Evolutionary conservation across 1,140 invertebrate species (phyloP), one percentile per base, ranked within the genome.

Genomic region (Acromyrmex echinatior): DNA sequence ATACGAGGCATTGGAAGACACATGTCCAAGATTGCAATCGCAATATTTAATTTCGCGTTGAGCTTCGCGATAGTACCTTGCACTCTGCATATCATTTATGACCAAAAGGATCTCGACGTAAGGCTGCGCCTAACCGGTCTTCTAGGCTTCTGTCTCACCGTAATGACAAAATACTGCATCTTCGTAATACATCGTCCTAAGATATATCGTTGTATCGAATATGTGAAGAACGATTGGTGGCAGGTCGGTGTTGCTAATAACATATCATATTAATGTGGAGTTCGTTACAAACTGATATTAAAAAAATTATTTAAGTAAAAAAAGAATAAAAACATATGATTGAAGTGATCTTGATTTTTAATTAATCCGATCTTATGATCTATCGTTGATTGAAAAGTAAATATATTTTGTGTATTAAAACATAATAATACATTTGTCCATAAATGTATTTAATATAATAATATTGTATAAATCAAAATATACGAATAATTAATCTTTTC

Each of bases 141-240:
- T 0, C 0, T 88, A 0, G 53, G 12, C 10, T 88, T 91, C 49
- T 88, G 86, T 3, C 0, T 68, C 7, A 70, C 31, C 1, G 39
- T 73, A 0, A 21, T 88, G 53, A 45, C 77, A 5, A 92, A 92
- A 14, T 91, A 88, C 12, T 90, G 58, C 39, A 62, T 68, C 0
- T 74, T 90, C n/a, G 18, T 21, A 1, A 28, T 51, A 25, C 76
- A 65, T 12, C 76, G 70, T 0, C 68, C 68, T 18, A 79, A 45
- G 0, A 84, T 90, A 51, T 28, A 53, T 6, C 18, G 49, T 0
- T 93, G 92, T 35, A 79, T 93, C 28, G 28, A 87, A 7, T 28
- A 85, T 2, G 79, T 93, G n/a, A 45, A 88, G 4, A 21, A 0
- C 0, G 92, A 93, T 68, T 93, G 92, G 93, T 51, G 56, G 49